Base-by-base conservation (phyloP, 92 coral and sea anemone genomes). In the Blastomussa wellsi region DNA sequence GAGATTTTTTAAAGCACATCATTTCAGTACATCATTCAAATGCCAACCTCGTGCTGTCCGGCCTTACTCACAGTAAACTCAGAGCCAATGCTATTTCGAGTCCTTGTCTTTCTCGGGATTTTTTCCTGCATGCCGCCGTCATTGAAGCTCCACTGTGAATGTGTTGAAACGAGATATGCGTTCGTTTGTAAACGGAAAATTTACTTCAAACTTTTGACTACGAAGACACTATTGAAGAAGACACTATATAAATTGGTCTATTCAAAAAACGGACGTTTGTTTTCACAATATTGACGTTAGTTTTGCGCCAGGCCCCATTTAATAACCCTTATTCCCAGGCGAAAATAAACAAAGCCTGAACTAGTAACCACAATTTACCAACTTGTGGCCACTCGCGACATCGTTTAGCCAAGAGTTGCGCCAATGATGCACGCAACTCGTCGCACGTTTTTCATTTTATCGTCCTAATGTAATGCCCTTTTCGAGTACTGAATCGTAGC, bases 11-110 rank as follows among this genome's bases (percentile, higher is more conserved):
- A 16, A 1, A 17, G 24, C 76, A 24, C 3, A 71, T 12, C n/a
- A 14, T 71, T 71, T 49, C n/a, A n/a, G n/a, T 17, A 42, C 76
- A 32, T 48, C n/a, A 71, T 24, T 37, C 16, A 37, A 13, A 37
- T 15, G 28, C 47, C 32, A 22, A 22, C 32, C 5, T 74, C 29
- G 19, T 10, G 70, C n/a, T 59, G 44, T n/a, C 51, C n/a, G n/a
- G n/a, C n/a, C 35, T 57, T 78, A 78, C 81, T 78, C 81, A 78
- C 81, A 1, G 81, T 78, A 57, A 53, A 78, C 60, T 74, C 31
- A 53, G 81, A 78, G 16, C 81, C 81, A 78, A 53, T 78, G 68
- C 69, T 78, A 53, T 78, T 53, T 55, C 35, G 81, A 78, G 48
- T 78, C 81, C 68, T 55, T 57, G 51, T 19, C 51, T 20, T 53